Percentiles rank a stretch among this genome's conserved stretches.
phyloP scores from a whole-genome alignment of 2,888 invertebrate species.

The Rotaria magnacalcarata region DNA sequence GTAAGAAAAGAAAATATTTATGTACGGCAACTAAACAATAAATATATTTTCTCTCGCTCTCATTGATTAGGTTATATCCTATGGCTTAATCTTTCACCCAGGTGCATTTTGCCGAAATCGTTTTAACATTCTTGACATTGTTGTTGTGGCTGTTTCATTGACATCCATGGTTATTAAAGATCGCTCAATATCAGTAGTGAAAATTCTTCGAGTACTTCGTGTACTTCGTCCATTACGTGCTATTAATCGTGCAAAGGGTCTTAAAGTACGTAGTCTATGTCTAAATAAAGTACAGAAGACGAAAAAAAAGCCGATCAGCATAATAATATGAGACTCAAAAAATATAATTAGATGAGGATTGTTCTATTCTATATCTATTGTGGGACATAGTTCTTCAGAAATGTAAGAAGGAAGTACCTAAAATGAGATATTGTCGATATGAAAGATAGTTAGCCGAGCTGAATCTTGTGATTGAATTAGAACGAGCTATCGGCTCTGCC shows the following conservation, averaged over 20 bases:
- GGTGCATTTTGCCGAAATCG: constrained; percentile 97
- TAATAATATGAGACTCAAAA: too few species aligned
- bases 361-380: too few species aligned
- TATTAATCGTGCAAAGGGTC: constrained; percentile 97
- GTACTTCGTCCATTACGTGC: constrained; percentile 95
- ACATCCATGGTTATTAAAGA: constrained; percentile 80
- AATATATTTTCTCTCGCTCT: not conserved
- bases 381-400: too few species aligned
- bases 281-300: not conserved
- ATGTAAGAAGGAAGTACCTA: too few species aligned
- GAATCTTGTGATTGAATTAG: too few species aligned
- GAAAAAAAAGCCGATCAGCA: too few species aligned
- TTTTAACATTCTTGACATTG: constrained; percentile 93
- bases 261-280: constrained; percentile 72
- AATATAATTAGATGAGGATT: too few species aligned
- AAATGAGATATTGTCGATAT: too few species aligned
- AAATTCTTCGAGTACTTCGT: constrained; percentile 89
- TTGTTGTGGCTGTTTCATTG: constrained; percentile 94
- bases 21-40: constrained; percentile 50
- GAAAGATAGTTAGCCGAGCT: too few species aligned
- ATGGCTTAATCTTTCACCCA: constrained; percentile 89
- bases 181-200: constrained; percentile 79
- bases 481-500: too few species aligned
- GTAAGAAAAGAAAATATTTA: not conserved
- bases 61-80: constrained; percentile 67